A percentile compares a stretch with the other conserved stretches of the same genome.
Evolutionary conservation across 2,113 vertebrate species (phyloP).

Genomic region (Hippocampus guttulatus): DNA sequence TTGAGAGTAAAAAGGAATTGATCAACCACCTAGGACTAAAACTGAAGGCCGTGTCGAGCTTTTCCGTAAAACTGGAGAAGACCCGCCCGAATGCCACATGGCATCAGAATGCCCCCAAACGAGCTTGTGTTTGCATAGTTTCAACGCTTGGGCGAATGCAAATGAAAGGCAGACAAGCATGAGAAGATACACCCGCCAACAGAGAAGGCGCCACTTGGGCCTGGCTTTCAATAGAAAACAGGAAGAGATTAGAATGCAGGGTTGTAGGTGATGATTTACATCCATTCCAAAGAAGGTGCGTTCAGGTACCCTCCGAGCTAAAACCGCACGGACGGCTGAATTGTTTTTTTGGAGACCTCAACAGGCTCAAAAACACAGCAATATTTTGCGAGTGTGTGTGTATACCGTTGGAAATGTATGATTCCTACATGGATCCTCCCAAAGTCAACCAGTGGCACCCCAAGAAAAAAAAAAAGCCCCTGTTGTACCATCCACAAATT

Average conservation of each 20-base stretch:
- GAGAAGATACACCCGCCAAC: background rate
- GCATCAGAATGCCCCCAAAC: slow-evolving; percentile 1
- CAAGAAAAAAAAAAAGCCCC: too few species aligned
- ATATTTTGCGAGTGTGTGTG: too few species aligned
- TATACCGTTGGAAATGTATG: too few species aligned
- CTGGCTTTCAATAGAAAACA: background rate
- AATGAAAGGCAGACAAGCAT: background rate
- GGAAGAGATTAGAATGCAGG: background rate
- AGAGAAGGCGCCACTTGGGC: background rate
- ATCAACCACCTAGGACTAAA: background rate
- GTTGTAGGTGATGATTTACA: background rate
- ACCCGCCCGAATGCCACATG: background rate
- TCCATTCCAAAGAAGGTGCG: background rate
- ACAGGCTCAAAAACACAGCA: too few species aligned
- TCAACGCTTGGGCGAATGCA: background rate
- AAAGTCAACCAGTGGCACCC: too few species aligned
- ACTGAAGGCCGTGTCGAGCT: background rate
- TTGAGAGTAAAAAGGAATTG: slow-evolving; percentile 32
- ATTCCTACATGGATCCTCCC: too few species aligned
- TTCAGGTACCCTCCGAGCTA: background rate
- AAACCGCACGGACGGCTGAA: too few species aligned
- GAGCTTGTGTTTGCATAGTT: background rate
- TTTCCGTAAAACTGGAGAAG: background rate
- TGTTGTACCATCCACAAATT: too few species aligned
- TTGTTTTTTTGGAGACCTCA: too few species aligned